These are phyloP conservation scores for Plagodis pulveraria DNA, from an alignment of 2,888 invertebrate genomes.

Conservation along the genomic window DNA sequence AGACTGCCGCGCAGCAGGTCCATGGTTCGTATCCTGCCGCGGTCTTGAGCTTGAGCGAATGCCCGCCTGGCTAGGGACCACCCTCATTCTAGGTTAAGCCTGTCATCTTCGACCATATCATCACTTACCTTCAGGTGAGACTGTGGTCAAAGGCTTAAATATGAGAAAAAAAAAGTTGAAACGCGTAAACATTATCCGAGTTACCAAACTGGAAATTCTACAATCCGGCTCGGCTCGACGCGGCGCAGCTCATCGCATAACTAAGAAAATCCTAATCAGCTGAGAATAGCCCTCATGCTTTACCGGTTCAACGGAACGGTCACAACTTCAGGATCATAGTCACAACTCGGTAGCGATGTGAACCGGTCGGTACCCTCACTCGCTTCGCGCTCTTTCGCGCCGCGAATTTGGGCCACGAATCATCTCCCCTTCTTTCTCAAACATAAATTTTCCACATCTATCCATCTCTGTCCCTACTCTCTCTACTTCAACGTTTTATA, in stretches of 20 bases:
- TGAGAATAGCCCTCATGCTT: constrained; percentile 58
- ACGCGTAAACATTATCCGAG: too few species aligned
- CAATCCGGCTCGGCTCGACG: too few species aligned
- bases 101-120: too few species aligned
- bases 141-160: too few species aligned
- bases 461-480: constrained; percentile 51
- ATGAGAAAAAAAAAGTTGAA: too few species aligned
- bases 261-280: constrained; percentile 18
- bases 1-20: too few species aligned
- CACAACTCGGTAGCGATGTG: constrained; percentile 83
- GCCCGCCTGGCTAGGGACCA: too few species aligned
- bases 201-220: too few species aligned
- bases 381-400: constrained; percentile 68
- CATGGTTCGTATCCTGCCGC: too few species aligned
- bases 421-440: constrained; percentile 55
- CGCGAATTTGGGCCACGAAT: constrained; percentile 74
- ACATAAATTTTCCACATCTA: constrained; percentile 42
- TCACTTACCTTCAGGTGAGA: too few species aligned
- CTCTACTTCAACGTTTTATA: constrained; percentile 51
- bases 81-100: too few species aligned
- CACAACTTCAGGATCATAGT: constrained; percentile 62
- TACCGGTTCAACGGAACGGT: constrained; percentile 63
- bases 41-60: too few species aligned
- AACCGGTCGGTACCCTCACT: constrained; percentile 75
- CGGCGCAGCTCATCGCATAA: neutral